Evolutionary conservation across 2,888 invertebrate species (phyloP).

Genomic region (Trachelus iudaicus): DNA sequence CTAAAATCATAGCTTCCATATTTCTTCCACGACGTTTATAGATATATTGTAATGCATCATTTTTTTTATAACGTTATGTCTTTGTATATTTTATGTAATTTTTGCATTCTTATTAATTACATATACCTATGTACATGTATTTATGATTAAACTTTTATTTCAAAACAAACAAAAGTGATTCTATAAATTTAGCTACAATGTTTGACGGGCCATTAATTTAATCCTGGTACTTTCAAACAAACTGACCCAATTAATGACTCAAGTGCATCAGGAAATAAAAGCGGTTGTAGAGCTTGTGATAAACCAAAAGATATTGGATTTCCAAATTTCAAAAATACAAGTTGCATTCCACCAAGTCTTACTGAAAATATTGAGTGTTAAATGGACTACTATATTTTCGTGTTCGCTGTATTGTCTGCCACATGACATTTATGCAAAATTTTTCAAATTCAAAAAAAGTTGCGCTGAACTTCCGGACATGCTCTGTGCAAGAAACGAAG

Average conservation of each 20-base stretch:
- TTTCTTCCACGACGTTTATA: slow-evolving; percentile 5
- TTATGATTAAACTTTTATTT: slow-evolving; percentile 35
- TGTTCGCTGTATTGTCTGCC: neutral
- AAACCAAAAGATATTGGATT: neutral
- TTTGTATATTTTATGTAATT: slow-evolving; percentile 4
- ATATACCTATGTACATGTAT: slow-evolving; percentile 24
- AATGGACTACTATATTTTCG: neutral
- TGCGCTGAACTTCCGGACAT: neutral
- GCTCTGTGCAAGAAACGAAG: neutral
- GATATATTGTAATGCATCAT: slow-evolving; percentile 8
- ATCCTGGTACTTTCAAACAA: slow-evolving; percentile 8
- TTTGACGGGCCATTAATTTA: neutral
- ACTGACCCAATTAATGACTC: neutral
- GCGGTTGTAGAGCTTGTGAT: slow-evolving; percentile 3
- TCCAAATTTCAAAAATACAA: neutral
- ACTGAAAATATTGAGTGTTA: neutral
- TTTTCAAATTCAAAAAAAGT: neutral
- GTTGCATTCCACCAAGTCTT: slow-evolving; percentile 6
- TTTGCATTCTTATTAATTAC: slow-evolving; percentile 1
- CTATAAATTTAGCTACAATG: neutral
- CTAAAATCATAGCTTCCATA: slow-evolving; percentile 22
- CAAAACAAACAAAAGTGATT: neutral
- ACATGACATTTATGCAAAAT: neutral
- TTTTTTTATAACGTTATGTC: neutral
- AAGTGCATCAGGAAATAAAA: too few relatives aligned